Evolutionary conservation across 2,888 invertebrate genomes (phyloP).

Genomic region (Acanthosepion pharaonis): DNA sequence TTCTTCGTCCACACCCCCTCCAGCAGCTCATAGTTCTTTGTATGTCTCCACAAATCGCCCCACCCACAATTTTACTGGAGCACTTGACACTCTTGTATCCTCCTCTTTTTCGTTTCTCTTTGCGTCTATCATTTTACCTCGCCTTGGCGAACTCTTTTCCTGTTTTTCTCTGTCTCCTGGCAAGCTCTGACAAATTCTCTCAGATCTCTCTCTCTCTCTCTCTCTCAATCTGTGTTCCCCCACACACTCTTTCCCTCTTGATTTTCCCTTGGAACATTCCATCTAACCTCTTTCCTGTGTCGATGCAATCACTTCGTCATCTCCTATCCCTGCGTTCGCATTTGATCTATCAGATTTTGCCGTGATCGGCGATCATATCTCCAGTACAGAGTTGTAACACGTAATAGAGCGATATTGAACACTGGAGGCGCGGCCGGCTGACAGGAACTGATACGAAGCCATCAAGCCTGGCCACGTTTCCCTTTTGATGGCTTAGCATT

Average conservation of each 20-base stretch:
- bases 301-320: neutral
- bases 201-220: too few relatives aligned
- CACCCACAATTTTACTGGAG: too few relatives aligned
- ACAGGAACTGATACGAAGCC: neutral
- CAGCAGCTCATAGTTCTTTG: too few relatives aligned
- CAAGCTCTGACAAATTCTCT: too few relatives aligned
- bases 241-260: too few relatives aligned
- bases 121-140: too few relatives aligned
- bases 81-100: too few relatives aligned
- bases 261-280: too few relatives aligned
- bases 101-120: too few relatives aligned
- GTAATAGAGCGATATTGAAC: slow-evolving; percentile 33
- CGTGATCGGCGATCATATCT: slow-evolving; percentile 21
- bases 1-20: too few relatives aligned
- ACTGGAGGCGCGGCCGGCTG: neutral
- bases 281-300: neutral
- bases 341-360: slow-evolving; percentile 22
- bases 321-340: neutral
- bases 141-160: neutral
- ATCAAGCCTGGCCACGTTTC: neutral
- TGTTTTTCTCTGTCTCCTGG: neutral
- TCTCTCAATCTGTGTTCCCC: neutral
- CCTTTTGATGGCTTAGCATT: neutral
- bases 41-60: too few relatives aligned
- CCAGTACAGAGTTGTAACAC: neutral